A percentile compares a stretch with the other conserved stretches of the same genome.
Evolutionary conservation across 2,113 vertebrate species (phyloP).

Genomic region (Cercopithecus mona): DNA sequence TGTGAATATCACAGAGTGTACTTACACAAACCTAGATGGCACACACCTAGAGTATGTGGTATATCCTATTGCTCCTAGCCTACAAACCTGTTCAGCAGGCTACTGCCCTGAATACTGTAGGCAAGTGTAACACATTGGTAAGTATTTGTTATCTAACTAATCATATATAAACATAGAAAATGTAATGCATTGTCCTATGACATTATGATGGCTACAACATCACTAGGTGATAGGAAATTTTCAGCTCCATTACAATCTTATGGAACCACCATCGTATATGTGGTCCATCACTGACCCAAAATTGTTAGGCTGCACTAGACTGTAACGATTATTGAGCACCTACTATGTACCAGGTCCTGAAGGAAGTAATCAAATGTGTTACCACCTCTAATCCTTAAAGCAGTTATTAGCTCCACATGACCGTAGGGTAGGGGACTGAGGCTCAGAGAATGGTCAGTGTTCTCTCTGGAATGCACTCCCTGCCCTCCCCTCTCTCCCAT

Average conservation of each 20-base stretch:
- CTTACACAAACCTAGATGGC: background rate
- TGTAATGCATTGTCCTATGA: background rate
- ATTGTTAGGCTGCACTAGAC: background rate
- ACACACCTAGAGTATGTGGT: background rate
- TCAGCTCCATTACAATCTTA: background rate
- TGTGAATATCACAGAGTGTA: background rate
- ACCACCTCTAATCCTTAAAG: background rate
- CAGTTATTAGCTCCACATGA: background rate
- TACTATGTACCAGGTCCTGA: background rate
- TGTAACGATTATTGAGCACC: constrained; percentile 21
- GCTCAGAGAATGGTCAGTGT: background rate
- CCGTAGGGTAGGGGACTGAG: background rate
- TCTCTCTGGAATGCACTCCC: background rate
- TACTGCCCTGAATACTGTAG: background rate
- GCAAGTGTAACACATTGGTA: background rate
- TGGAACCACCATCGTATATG: background rate
- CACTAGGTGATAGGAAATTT: background rate
- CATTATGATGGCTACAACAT: background rate
- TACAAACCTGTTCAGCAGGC: background rate
- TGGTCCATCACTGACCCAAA: background rate
- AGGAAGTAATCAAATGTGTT: background rate
- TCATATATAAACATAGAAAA: background rate
- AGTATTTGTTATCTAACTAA: background rate
- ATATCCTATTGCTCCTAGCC: background rate
- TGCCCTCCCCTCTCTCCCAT: background rate